Evolutionary conservation across 2,888 invertebrate genomes (phyloP), one percentile per base, ranked within the genome.

Genomic region (Coronaproctus castanopsis): DNA sequence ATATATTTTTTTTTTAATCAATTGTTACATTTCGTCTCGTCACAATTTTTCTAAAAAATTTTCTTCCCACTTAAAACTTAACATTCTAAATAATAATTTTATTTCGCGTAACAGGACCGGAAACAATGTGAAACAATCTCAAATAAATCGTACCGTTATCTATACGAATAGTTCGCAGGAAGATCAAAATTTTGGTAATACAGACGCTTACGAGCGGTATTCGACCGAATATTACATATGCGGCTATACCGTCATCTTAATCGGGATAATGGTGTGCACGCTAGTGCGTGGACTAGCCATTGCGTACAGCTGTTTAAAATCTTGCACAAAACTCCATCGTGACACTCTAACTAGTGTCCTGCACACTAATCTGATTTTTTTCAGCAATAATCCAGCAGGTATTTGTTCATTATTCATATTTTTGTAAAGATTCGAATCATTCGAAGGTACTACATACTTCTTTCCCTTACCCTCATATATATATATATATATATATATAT

Each of bases 321-420:
- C 87, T 20, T 85, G 87, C 0, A 80, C 78, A 63, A 77, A 75
- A 58, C 74, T 91, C 1, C 90, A 91, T 72, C 81, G 83, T 67
- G 74, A 72, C 22, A 88, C 90, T 86, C 87, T 90, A 71, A 73
- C 77, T 21, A 78, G 81, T 65, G 77, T 91, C 48, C 70, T 89
- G 10, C 75, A 81, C 63, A 82, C 86, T 0, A 83, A 86, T 0
- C 83, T 87, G 77, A 73, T 80, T 22, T 91, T 90, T 73, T 91
- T 90, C 70, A 85, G 88, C 69, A 81, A 79, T 3, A 88, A 89
- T 71, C 85, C 89, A 0, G 82, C 86, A 18, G 85, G 85, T 82
- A 71, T 75, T 24, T 54, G 24, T n/a, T 19, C 24, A 21, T 52
- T 5, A 19, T 52, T 52, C 5, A 52, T 20, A 19, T 8, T 52